Conservation (phyloP, 2,797 vertebrate species). For the Pseudochirops corinnae region DNA sequence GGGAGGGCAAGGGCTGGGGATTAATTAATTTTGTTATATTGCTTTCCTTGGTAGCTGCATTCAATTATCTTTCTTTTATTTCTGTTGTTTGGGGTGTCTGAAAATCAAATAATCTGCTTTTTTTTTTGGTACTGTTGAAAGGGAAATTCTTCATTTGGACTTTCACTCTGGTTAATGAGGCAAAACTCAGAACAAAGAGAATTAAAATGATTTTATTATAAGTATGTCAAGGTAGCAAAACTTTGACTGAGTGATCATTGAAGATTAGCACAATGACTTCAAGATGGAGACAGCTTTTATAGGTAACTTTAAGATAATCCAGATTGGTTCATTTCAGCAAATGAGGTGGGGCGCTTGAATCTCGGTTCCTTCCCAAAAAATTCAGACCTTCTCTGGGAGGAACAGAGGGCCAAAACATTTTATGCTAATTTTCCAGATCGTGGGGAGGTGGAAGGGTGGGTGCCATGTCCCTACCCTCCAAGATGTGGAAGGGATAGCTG, state of each 20-base stretch:
- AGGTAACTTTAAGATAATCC: neutral
- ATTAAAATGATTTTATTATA: neutral
- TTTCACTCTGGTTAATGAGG: neutral
- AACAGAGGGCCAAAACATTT: neutral
- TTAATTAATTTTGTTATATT: neutral
- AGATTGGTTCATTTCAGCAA: neutral
- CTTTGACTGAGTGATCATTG: neutral
- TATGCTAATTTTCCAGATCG: neutral
- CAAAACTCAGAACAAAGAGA: neutral
- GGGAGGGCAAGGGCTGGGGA: neutral
- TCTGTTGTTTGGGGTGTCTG: neutral
- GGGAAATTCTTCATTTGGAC: neutral
- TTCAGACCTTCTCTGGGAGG: neutral
- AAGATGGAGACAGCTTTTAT: neutral
- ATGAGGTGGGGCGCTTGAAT: too few relatives aligned
- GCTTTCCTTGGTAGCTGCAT: neutral
- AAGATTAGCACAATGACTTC: neutral
- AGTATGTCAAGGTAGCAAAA: neutral
- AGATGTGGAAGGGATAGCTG: neutral
- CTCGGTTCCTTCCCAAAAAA: neutral
- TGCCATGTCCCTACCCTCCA: neutral
- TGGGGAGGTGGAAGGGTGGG: too few relatives aligned
- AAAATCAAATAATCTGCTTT: neutral
- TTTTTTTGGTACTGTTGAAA: neutral
- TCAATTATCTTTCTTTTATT: neutral